A percentile compares a stretch with the other conserved stretches of the same genome.
Evolutionary conservation across 2,888 invertebrate species (phyloP).

Genomic region (Drosophila anomelani): DNA sequence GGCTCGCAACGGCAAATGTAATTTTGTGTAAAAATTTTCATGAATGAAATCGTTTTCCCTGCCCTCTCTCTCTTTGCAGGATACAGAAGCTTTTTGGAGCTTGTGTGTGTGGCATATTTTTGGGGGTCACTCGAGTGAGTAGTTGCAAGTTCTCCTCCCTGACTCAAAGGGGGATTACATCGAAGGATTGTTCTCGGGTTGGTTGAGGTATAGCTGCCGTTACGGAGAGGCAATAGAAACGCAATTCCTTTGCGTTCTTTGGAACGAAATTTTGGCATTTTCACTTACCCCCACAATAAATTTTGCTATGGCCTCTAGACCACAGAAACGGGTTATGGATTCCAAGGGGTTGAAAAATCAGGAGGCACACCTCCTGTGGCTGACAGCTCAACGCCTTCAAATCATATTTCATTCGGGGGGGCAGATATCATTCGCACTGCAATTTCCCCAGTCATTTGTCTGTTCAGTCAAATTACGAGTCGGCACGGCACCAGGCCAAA

Average conservation of each 20-base stretch:
- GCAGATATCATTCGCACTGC: conserved; percentile 30
- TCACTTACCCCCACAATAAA: conserved; percentile 55
- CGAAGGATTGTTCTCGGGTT: conserved; percentile 29
- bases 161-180: conserved; percentile 15
- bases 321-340: conserved; percentile 7
- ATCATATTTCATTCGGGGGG: conserved; percentile 37
- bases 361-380: conserved; percentile 25
- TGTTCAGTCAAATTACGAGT: conserved; percentile 39
- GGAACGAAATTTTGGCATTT: conserved; percentile 63
- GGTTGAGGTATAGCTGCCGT: background rate
- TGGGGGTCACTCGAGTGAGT: conserved; percentile 61
- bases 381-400: conserved; percentile 46
- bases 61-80: background rate
- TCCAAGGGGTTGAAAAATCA: background rate
- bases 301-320: conserved; percentile 25
- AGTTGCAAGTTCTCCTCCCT: background rate
- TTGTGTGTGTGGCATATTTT: conserved; percentile 62
- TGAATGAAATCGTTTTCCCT: conserved; percentile 67
- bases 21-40: conserved; percentile 72
- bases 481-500: conserved; percentile 12
- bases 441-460: conserved; percentile 41
- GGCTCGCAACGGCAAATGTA: conserved; percentile 25
- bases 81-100: background rate
- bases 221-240: conserved; percentile 17
- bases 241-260: conserved; percentile 48